A percentile compares a stretch with the other conserved stretches of the same genome.
Conservation (phyloP, 1,140 invertebrate species). For the Cydia fagiglandana region DNA sequence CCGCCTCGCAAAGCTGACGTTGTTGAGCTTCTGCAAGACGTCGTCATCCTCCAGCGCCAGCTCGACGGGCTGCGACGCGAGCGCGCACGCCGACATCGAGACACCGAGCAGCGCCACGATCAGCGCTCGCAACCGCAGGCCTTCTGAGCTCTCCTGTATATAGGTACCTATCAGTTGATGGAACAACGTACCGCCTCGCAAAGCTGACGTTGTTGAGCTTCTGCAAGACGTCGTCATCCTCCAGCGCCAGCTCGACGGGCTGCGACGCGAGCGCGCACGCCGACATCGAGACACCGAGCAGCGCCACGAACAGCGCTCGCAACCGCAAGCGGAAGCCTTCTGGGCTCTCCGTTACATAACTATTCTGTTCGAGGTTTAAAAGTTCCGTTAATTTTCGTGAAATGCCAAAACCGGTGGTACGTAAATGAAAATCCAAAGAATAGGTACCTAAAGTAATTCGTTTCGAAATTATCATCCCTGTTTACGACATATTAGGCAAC, state of each 20-base stretch:
- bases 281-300: constrained; percentile 70
- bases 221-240: constrained; percentile 66
- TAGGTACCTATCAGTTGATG: neutral
- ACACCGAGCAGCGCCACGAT: constrained; percentile 65
- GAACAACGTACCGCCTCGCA: constrained; percentile 58
- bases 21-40: constrained; percentile 62
- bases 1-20: constrained; percentile 69
- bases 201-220: constrained; percentile 67
- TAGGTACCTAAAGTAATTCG: too few relatives aligned
- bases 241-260: constrained; percentile 65
- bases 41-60: constrained; percentile 67
- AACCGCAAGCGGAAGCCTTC: constrained; percentile 59
- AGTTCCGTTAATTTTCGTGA: neutral
- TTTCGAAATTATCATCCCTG: too few relatives aligned
- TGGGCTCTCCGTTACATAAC: constrained; percentile 37
- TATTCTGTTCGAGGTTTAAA: neutral
- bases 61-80: constrained; percentile 68
- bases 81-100: constrained; percentile 69
- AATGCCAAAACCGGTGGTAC: too few relatives aligned
- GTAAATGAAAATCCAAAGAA: too few relatives aligned
- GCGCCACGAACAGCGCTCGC: constrained; percentile 61
- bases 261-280: constrained; percentile 68
- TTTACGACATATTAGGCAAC: too few relatives aligned
- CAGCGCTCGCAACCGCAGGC: constrained; percentile 60
- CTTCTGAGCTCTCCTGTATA: constrained; percentile 42